phyloP scores from a whole-genome alignment of 2,113 vertebrate genomes.

The Arenaria interpres region DNA sequence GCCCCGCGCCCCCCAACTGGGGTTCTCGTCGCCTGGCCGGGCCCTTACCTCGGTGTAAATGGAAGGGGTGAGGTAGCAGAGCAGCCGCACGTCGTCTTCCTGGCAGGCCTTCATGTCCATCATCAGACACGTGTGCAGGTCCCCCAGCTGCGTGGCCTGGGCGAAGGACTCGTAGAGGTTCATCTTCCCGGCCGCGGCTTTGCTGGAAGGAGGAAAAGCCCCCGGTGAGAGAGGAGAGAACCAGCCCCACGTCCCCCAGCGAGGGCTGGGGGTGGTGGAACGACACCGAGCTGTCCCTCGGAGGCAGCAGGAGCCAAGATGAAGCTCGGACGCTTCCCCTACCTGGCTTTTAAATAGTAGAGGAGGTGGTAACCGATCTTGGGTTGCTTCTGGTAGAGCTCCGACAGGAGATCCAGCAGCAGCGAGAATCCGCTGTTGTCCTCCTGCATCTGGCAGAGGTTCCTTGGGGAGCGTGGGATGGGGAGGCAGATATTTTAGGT shows the following conservation, averaged over 20 bases:
- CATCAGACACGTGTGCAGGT: conserved; percentile 96
- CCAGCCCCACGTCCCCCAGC: too few species aligned
- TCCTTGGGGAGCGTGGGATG: conserved; percentile 64
- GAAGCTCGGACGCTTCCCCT: rapidly evolving
- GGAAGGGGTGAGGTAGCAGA: conserved; percentile 95
- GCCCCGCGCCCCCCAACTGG: background rate
- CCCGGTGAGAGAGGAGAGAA: too few species aligned
- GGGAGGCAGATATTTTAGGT: rapidly evolving
- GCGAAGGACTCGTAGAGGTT: conserved; percentile 95
- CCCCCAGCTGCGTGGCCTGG: conserved; percentile 93
- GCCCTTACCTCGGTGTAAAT: conserved; percentile 83
- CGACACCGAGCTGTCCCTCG: too few species aligned
- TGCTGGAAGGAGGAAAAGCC: conserved; percentile 68
- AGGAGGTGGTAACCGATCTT: conserved; percentile 97
- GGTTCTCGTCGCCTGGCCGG: rapidly evolving
- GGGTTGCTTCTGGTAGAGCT: conserved; percentile 97
- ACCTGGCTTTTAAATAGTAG: conserved; percentile 96
- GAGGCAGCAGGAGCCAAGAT: background rate
- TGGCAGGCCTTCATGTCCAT: conserved; percentile 99
- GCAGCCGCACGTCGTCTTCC: conserved; percentile 91
- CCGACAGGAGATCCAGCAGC: conserved; percentile 90
- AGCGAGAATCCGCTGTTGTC: conserved; percentile 94
- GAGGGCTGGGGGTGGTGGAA: too few species aligned
- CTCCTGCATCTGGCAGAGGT: conserved; percentile 97
- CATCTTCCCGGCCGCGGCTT: conserved; percentile 94